Base-by-base conservation (phyloP, 2,113 vertebrate species). In the Argyrosomus japonicus region DNA sequence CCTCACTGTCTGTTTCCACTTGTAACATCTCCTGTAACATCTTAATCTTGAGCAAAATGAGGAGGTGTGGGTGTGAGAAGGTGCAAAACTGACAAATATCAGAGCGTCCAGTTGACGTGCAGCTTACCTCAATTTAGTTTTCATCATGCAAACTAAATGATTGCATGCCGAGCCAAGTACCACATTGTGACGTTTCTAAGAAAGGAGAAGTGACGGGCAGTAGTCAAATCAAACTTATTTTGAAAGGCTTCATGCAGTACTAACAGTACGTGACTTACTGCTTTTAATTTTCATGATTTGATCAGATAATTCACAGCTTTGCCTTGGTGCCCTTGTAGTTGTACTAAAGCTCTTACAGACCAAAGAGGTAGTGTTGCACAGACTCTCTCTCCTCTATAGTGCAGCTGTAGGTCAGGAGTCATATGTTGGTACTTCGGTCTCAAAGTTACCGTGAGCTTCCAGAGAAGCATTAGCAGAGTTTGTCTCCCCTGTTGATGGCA, bases 371-470 rank as follows among this genome's bases (percentile, higher is more conserved):
- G 64, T 3, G 50, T 67, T 51, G 82, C 80, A 75, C 63, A 36
- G 48, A 60, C 23, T 83, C 45, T 48, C 53, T 74, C 78, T 57
- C 77, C 80, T 80, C 48, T 65, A 45, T 47, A 67, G 78, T 87
- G 77, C 86, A 88, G 74, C 83, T 82, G 69, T 48, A 61, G 83
- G 81, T 91, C 91, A 87, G 78, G 67, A 88, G 83, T 91, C 87
- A 62, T 79, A 82, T 79, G 76, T 71, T 81, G 74, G 56, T 65
- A 18, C 75, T 88, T 86, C 51, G 79, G 48, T 82, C 75, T 89
- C 81, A 85, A 77, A 87, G 82, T 82, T 83, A 87, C 79, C 45
- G 40, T 76, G 71, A 84, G 84, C 84, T 85, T 81, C 79, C 83
- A 85, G 81, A 57, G 77, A 77, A 85, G 88, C 90, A 84, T 91